Evolutionary conservation across 92 coral and sea anemone genomes (phyloP), one percentile per base, ranked within the genome.

Genomic region (Epizoanthus ramosus): DNA sequence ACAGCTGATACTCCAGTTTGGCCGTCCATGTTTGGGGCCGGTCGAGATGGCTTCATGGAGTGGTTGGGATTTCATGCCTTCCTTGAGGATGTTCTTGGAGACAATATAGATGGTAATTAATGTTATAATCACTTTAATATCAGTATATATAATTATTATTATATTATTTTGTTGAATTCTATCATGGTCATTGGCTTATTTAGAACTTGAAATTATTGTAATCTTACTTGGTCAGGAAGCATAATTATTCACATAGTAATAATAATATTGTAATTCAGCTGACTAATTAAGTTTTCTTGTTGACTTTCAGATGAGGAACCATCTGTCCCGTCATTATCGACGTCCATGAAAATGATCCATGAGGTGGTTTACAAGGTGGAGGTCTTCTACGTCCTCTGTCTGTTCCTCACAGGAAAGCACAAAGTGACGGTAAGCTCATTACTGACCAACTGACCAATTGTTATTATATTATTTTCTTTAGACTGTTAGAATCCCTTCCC

Each of bases 331-430:
- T 86, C 85, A 52, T 60, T 95, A 43, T 85, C 86, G 15, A 85
- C 92, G 17, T 93, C 98, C 10, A 79, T 93, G 71, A 90, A 90
- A 79, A 89, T 88, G 79, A 93, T 93, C 35, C 97, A 93, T 33
- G 97, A 93, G 75, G 93, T 92, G 25, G 71, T 95, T 86, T 91
- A 88, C 63, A 95, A 95, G 80, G 98, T 95, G 56, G 98, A 95
- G 68, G 98, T 94, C 39, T 89, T 95, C 79, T 95, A 93, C 85
- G 94, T 95, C n/a, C 86, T 95, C 3, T 95, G 98, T 89, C 80
- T 95, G 75, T 92, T 95, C 69, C 84, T 95, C 71, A 95, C 98
- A n/a, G 98, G 98, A 45, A 95, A 91, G 73, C 94, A 93, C 79
- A 95, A 95, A 80, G 85, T 89, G 52, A 58, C 73, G 80, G 98